phyloP scores from a whole-genome alignment of 1,140 invertebrate genomes.

The Leucophenga varia region DNA sequence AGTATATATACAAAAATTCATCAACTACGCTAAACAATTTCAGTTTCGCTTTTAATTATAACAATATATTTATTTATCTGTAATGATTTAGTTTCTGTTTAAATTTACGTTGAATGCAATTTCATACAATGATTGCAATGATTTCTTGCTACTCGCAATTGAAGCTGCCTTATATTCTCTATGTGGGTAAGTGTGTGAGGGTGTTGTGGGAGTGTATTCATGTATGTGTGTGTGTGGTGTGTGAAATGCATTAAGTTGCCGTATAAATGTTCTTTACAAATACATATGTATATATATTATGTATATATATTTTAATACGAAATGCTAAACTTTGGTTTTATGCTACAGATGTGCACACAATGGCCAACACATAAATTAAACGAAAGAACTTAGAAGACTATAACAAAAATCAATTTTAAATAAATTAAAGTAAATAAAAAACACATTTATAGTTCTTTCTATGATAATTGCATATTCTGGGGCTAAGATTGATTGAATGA shows the following conservation, averaged over 20 bases:
- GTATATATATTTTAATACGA: slow-evolving; percentile 34
- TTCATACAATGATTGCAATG: slow-evolving; percentile 46
- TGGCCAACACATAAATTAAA: no score
- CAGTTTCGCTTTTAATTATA: no score
- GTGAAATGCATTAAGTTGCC: slow-evolving; percentile 29
- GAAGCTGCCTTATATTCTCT: slow-evolving; percentile 20
- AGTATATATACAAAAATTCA: slow-evolving; percentile 50
- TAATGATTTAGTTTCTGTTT: slow-evolving; percentile 33
- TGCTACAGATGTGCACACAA: slow-evolving; percentile 51
- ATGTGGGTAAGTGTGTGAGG: slow-evolving; percentile 3
- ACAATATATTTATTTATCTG: slow-evolving; percentile 33
- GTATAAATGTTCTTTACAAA: slow-evolving; percentile 40
- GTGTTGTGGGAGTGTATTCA: neutral
- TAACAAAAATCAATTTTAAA: no score
- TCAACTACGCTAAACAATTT: slow-evolving; percentile 52
- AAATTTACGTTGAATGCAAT: slow-evolving; percentile 39
- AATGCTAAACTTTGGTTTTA: slow-evolving; percentile 53
- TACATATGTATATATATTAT: slow-evolving; percentile 29
- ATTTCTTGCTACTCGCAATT: no score
- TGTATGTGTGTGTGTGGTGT: slow-evolving; percentile 14
- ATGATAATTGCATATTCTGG: no score
- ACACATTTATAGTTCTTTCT: no score
- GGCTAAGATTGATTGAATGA: no score
- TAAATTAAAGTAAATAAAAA: no score
- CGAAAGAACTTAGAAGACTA: no score